Conservation (phyloP, 1,140 invertebrate species). For the Fopius arisanus region DNA sequence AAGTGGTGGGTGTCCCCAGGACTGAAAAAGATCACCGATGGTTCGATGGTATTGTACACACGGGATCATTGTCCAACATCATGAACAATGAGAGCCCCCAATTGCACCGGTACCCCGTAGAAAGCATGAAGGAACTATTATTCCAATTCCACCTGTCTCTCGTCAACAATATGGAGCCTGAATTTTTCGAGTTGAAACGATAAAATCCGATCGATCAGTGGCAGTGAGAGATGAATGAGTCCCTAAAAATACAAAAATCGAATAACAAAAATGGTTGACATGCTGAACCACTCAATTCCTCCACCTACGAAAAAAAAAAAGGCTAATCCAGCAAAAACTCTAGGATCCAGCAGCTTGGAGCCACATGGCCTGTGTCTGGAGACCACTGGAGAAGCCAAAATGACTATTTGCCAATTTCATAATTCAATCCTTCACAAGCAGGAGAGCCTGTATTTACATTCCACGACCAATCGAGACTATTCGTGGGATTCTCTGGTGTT, state of each 20-base stretch:
- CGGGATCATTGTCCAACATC: background rate
- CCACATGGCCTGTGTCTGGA: background rate
- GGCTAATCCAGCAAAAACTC: background rate
- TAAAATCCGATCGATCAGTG: background rate
- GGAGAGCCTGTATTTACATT: background rate
- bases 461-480: background rate
- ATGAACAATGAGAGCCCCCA: background rate
- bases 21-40: slow-evolving; percentile 10
- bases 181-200: background rate
- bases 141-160: slow-evolving; percentile 1
- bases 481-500: slow-evolving; percentile 6
- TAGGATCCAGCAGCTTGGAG: background rate
- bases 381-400: background rate
- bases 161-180: background rate
- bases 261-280: background rate
- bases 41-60: too few species aligned
- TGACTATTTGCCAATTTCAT: background rate
- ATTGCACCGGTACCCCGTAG: background rate
- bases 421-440: background rate
- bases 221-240: too few species aligned
- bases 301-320: background rate
- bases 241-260: too few species aligned
- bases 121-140: background rate
- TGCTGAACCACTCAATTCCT: background rate
- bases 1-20: background rate